These are phyloP conservation scores for Prunella himalayana DNA, from an alignment of 2,113 vertebrate genomes.

Conservation along the genomic window DNA sequence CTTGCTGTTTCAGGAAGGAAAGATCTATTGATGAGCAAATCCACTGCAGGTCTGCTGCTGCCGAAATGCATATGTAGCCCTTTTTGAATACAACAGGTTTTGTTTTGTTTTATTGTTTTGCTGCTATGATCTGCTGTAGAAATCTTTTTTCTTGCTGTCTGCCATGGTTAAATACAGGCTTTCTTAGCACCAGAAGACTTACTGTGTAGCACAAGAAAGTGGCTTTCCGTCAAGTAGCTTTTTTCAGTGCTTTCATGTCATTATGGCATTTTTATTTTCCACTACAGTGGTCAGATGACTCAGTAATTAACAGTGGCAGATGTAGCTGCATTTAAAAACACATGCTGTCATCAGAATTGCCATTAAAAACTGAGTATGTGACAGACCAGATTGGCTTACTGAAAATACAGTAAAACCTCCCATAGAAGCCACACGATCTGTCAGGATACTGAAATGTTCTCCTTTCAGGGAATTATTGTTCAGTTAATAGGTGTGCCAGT, in stretches of 20 bases:
- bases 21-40: neutral
- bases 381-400: constrained; percentile 14
- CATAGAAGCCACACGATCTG: neutral
- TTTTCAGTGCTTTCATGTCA: neutral
- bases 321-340: constrained; percentile 41
- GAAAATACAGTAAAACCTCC: constrained; percentile 11
- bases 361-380: constrained; percentile 39
- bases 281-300: neutral
- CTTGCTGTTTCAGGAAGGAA: neutral
- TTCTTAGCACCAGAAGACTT: neutral
- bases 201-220: neutral
- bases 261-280: neutral
- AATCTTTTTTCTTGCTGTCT: neutral
- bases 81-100: neutral
- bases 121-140: neutral
- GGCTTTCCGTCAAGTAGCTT: neutral
- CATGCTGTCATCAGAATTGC: neutral
- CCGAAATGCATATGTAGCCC: neutral
- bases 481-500: neutral
- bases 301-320: constrained; percentile 34
- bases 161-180: neutral
- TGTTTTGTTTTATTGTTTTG: neutral
- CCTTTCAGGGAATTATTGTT: neutral
- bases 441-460: neutral
- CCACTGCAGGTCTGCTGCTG: neutral